phyloP scores from a whole-genome alignment of 37 sponge, comb jelly and placozoan species.

The Ianthella basta region DNA sequence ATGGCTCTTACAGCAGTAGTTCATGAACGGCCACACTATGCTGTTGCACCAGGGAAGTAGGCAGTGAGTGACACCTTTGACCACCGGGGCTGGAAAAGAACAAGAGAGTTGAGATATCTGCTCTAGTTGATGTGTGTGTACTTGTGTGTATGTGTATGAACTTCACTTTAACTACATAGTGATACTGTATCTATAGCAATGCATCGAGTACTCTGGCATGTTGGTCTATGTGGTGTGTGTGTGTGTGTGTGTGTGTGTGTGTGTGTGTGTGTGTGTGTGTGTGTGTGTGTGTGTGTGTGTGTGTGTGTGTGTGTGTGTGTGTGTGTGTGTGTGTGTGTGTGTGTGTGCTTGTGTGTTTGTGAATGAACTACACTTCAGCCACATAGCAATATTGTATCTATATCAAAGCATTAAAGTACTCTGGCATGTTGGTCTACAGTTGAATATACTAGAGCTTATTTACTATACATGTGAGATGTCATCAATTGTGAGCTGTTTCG shows the following conservation, averaged over 20 bases:
- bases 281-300: slow-evolving; percentile 17
- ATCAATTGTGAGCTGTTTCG: too few species aligned
- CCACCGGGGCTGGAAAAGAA: slow-evolving; percentile 16
- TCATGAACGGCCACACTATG: slow-evolving; percentile 81
- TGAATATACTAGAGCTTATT: too few species aligned
- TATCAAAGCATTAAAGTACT: too few species aligned
- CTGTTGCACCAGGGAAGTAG: slow-evolving; percentile 74
- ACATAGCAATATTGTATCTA: too few species aligned
- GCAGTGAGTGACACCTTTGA: slow-evolving; percentile 87
- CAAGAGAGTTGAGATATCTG: neutral
- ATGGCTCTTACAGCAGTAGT: slow-evolving; percentile 88
- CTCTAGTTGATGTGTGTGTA: neutral
- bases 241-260: slow-evolving; percentile 23
- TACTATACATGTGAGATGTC: too few species aligned
- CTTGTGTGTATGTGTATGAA: neutral
- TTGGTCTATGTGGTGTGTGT: slow-evolving; percentile 3
- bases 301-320: neutral
- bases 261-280: slow-evolving; percentile 29
- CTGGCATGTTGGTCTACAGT: too few species aligned
- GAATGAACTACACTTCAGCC: too few species aligned
- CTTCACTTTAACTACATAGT: too few species aligned
- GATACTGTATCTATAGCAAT: too few species aligned
- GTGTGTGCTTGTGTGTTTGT: neutral
- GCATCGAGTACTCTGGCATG: too few species aligned
- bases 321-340: slow-evolving; percentile 3